Evolutionary conservation across 30 jellyfish, hydroid and myxozoan genomes (phyloP).

Genomic region (Cassiopea xamachana): DNA sequence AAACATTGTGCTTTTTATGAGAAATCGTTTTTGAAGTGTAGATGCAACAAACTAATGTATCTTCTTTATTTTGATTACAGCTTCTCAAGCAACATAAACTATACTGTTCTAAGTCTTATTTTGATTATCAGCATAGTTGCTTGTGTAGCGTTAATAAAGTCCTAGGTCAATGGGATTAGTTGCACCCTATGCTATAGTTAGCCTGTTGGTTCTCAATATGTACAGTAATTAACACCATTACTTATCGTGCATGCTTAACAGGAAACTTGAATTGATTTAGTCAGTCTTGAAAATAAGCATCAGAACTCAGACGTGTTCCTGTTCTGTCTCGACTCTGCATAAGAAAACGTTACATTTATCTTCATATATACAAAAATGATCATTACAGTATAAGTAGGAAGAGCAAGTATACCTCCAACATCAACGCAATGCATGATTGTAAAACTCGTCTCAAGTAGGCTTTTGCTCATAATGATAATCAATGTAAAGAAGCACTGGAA

Average conservation of each 20-base stretch:
- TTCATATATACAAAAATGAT: neutral
- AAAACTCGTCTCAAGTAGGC: constrained; percentile 66
- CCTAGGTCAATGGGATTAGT: too few relatives aligned
- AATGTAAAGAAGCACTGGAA: constrained; percentile 55
- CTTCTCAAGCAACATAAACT: neutral
- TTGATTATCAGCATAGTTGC: neutral
- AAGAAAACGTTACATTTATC: too few relatives aligned
- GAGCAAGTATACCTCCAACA: constrained; percentile 56
- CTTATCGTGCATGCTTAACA: too few relatives aligned
- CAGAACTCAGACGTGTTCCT: too few relatives aligned
- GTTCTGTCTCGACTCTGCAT: too few relatives aligned
- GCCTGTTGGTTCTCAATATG: too few relatives aligned
- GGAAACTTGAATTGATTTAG: too few relatives aligned
- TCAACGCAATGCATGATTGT: constrained; percentile 62
- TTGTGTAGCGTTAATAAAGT: too few relatives aligned
- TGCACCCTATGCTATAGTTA: too few relatives aligned
- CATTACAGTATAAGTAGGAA: neutral
- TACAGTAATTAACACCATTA: too few relatives aligned
- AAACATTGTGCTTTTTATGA: neutral
- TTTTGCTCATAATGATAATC: constrained; percentile 59
- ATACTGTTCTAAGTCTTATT: neutral
- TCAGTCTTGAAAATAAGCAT: too few relatives aligned
- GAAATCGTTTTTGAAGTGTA: neutral
- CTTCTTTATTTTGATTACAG: neutral
- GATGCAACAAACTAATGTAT: neutral